phyloP scores from a whole-genome alignment of 2,888 invertebrate species.

The Caenorhabditis imperialis region DNA sequence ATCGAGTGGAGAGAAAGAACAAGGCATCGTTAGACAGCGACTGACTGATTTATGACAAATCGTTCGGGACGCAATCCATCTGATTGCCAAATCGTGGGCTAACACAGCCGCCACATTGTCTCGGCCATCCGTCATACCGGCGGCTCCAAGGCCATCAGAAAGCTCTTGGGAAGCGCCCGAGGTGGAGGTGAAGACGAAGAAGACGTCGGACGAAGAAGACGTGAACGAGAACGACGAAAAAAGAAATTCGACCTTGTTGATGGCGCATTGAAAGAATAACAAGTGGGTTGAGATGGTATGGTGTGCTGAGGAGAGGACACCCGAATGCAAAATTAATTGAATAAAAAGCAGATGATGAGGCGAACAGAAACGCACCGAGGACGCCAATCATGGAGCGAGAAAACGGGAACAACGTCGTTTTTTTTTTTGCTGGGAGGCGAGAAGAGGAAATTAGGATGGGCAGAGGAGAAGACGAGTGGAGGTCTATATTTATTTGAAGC shows the following conservation, averaged over 20 bases:
- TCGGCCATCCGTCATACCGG: conserved; percentile 24
- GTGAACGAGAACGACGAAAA: conserved; percentile 28
- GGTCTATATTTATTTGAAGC: not conserved
- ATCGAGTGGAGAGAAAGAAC: conserved; percentile 23
- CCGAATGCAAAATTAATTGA: conserved; percentile 44
- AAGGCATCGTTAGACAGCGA: conserved; percentile 35
- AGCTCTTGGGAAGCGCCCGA: not conserved
- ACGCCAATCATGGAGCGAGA: conserved; percentile 28
- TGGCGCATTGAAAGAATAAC: conserved; percentile 38
- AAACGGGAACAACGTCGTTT: conserved; percentile 11
- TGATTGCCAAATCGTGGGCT: conserved; percentile 38
- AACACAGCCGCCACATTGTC: not conserved
- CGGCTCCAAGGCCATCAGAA: conserved; percentile 28
- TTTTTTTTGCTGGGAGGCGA: conserved; percentile 1
- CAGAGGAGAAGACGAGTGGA: not conserved
- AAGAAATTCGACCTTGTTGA: conserved; percentile 47
- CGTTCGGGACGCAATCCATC: conserved; percentile 44
- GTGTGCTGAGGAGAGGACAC: conserved; percentile 25
- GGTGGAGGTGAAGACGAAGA: not conserved
- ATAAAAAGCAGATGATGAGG: conserved; percentile 47
- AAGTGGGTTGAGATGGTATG: conserved; percentile 35
- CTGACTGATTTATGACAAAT: conserved; percentile 53
- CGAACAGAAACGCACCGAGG: conserved; percentile 25
- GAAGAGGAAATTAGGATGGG: not conserved
- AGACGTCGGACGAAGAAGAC: not conserved